A percentile compares a stretch with the other conserved stretches of the same genome.
Evolutionary conservation across 2,113 vertebrate species (phyloP).

Genomic region (Protobothrops mucrosquamatus): DNA sequence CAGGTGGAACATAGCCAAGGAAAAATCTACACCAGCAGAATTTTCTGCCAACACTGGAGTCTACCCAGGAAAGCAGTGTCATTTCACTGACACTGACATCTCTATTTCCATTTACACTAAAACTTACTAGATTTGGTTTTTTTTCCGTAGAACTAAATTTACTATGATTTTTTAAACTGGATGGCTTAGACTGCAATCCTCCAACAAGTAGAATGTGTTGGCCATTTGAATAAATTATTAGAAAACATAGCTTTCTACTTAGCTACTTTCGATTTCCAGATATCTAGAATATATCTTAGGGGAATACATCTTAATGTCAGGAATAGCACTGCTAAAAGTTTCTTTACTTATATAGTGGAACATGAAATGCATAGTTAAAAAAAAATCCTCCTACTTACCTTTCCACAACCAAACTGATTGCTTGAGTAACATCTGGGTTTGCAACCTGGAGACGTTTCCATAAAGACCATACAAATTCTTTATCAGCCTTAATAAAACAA

Average conservation of each 20-base stretch:
- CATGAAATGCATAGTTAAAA: neutral
- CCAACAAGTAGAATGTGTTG: neutral
- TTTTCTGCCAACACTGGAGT: neutral
- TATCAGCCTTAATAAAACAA: slow-evolving; percentile 79
- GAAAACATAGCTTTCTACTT: neutral
- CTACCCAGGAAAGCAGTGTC: neutral
- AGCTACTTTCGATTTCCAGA: neutral
- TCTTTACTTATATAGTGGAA: neutral
- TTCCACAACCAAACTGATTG: slow-evolving; percentile 84
- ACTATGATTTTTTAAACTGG: neutral
- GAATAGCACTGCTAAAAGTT: neutral
- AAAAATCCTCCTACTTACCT: slow-evolving; percentile 77
- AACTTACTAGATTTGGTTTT: neutral
- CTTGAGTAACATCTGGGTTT: slow-evolving; percentile 86
- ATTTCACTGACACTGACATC: neutral
- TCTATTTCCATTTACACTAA: neutral
- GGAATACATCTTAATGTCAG: neutral
- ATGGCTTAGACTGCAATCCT: neutral
- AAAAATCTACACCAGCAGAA: neutral
- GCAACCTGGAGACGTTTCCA: slow-evolving; percentile 89
- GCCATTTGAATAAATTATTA: neutral
- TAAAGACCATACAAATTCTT: slow-evolving; percentile 95
- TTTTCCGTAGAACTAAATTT: neutral
- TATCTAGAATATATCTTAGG: neutral
- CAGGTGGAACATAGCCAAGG: neutral